phyloP scores from a whole-genome alignment of 2,888 invertebrate genomes.

The Tortricodes alternella region DNA sequence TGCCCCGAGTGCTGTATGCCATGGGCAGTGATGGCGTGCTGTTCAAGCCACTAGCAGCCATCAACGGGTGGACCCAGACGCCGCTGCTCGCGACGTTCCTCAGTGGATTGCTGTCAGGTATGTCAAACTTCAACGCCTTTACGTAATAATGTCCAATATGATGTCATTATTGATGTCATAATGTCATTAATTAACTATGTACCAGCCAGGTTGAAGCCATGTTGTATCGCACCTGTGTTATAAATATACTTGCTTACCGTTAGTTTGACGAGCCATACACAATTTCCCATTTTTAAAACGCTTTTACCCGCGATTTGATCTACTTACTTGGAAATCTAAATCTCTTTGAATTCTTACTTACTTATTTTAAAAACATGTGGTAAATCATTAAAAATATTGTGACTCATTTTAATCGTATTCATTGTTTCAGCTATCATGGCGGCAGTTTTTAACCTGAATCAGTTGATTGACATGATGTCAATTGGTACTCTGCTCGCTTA shows the following conservation, averaged over 20 bases:
- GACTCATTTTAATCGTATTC: no score
- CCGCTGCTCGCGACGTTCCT: constrained; percentile 90
- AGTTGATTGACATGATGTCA: constrained; percentile 98
- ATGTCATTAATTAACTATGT: no score
- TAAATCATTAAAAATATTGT: background rate
- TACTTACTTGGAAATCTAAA: no score
- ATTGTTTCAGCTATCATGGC: constrained; percentile 88
- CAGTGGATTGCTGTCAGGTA: constrained; percentile 89
- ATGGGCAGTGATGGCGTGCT: constrained; percentile 95
- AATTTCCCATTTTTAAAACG: no score
- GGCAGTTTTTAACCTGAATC: constrained; percentile 93
- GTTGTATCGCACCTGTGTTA: no score
- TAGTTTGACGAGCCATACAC: no score
- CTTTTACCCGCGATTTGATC: no score
- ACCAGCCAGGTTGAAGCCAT: no score
- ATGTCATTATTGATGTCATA: no score
- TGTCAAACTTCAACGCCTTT: constrained; percentile 31
- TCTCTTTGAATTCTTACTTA: no score
- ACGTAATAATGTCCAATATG: no score
- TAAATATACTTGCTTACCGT: no score
- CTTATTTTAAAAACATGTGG: background rate
- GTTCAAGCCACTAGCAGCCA: constrained; percentile 87
- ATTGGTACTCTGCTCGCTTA: constrained; percentile 95
- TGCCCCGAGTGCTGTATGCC: constrained; percentile 94
- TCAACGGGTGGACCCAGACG: constrained; percentile 89